Base-by-base conservation (phyloP, 2,888 invertebrate species). In the Eupeodes latifasciatus region DNA sequence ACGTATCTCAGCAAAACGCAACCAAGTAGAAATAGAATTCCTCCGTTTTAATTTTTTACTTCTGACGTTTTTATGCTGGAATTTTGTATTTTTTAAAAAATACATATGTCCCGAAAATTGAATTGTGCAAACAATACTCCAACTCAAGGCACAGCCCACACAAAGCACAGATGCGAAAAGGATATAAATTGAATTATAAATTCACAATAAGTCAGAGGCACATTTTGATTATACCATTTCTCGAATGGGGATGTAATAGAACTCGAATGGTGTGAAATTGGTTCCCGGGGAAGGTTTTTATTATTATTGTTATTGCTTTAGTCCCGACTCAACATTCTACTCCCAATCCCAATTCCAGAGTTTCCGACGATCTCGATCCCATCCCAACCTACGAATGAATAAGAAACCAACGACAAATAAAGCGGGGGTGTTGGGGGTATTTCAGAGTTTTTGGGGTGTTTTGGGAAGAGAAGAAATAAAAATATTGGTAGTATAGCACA, bases 101-200 rank as follows among this genome's bases (percentile, higher is more conserved):
- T 59, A 71, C 49, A 49, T 69, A 74, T 74, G 44, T 80, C 71
- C 62, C 53, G 51, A 80, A 47, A 75, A 71, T 57, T 76, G 62
- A 76, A 76, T 81, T 62, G 61, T 71, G 75, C 62, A 83, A 75
- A 78, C 9, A 71, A 47, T 76, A 83, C 51, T 74, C 62, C 51
- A 40, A 75, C 40, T 16, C 66, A 62, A 40, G 6, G 40, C 40
- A 16, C 66, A 62, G 49, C 71, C 51, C 78, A 53, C 84, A 84
- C 81, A 85, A 55, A 75, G 81, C 85, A 78, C 88, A 88, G 88
- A 88, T 88, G 88, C 81, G 78, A 88, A 88, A 88, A 71, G 81
- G 88, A 88, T 85, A 88, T 85, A 88, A 88, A 88, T 88, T 88
- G 88, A 88, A 88, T 88, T 88, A 88, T 88, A 88, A 88, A 88